Percentiles rank a stretch among this genome's conserved stretches.
Evolutionary conservation across 2,888 invertebrate species (phyloP).

Genomic region (Tholera decimalis): DNA sequence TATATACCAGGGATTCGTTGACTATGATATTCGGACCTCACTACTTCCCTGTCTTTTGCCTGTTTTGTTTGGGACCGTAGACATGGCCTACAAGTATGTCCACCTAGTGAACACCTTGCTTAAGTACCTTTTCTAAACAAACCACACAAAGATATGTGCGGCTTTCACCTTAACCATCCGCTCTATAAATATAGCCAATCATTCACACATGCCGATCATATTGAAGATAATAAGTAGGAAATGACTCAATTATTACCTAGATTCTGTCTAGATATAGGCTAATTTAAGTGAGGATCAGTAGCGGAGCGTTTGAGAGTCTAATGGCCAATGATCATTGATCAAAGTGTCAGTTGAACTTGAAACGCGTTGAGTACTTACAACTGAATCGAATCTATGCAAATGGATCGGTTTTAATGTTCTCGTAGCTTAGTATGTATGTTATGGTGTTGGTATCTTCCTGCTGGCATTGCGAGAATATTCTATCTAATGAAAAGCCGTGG

Average conservation of each 20-base stretch:
- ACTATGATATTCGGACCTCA: no score
- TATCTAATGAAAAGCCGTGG: no score
- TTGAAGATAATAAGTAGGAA: conserved; percentile 46
- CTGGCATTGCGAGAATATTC: no score
- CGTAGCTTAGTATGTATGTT: neutral
- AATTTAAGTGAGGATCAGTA: conserved; percentile 38
- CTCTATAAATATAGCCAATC: conserved; percentile 20
- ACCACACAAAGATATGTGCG: no score
- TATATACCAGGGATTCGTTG: no score
- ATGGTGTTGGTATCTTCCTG: neutral
- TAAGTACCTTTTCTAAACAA: neutral
- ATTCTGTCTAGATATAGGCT: conserved; percentile 45
- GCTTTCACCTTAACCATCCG: neutral
- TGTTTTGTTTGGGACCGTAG: neutral
- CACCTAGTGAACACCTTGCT: neutral
- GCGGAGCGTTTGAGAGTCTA: conserved; percentile 24
- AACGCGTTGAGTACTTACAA: conserved; percentile 23
- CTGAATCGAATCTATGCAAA: conserved; percentile 17
- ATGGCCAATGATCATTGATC: conserved; percentile 38
- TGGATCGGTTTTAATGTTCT: neutral
- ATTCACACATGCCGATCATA: conserved; percentile 27
- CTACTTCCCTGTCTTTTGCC: no score
- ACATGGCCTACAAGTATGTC: neutral
- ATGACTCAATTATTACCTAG: conserved; percentile 27
- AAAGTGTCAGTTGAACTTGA: conserved; percentile 22